A percentile compares a stretch with the other conserved stretches of the same genome.
Evolutionary conservation across 2,888 invertebrate genomes (phyloP).

Genomic region (Ichneumoninae sp.): DNA sequence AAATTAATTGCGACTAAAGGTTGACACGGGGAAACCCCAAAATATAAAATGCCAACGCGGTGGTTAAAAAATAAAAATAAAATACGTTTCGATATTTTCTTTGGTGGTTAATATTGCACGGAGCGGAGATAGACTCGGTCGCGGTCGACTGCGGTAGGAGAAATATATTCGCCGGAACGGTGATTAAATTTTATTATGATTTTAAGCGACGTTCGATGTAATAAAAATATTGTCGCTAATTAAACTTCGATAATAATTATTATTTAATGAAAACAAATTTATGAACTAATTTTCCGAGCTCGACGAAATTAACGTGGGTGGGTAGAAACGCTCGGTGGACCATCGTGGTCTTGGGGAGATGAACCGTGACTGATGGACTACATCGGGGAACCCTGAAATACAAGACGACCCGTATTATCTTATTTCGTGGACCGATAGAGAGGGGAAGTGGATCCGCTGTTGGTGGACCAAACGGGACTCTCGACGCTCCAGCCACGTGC

Average conservation of each 20-base stretch:
- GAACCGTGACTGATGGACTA: constrained; percentile 32
- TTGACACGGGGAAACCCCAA: neutral
- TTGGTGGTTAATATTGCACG: too few species aligned
- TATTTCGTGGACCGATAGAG: constrained; percentile 25
- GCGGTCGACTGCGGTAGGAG: neutral
- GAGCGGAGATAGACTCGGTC: neutral
- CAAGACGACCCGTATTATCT: constrained; percentile 36
- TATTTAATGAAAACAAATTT: too few species aligned
- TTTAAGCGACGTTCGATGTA: neutral
- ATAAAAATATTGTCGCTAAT: neutral
- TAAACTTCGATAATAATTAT: neutral
- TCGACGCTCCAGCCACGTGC: constrained; percentile 34
- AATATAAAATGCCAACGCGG: neutral
- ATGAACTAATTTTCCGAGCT: neutral
- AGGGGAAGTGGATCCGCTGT: constrained; percentile 7
- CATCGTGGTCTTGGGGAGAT: constrained; percentile 14
- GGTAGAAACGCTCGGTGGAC: neutral
- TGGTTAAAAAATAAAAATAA: too few species aligned
- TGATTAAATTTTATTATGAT: constrained; percentile 7
- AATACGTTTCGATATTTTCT: too few species aligned
- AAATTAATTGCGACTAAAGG: constrained; percentile 39
- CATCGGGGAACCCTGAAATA: neutral
- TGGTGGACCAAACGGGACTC: neutral
- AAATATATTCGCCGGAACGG: neutral
- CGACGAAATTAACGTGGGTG: neutral